Conservation (phyloP, 2,888 invertebrate species). For the Nezara viridula region DNA sequence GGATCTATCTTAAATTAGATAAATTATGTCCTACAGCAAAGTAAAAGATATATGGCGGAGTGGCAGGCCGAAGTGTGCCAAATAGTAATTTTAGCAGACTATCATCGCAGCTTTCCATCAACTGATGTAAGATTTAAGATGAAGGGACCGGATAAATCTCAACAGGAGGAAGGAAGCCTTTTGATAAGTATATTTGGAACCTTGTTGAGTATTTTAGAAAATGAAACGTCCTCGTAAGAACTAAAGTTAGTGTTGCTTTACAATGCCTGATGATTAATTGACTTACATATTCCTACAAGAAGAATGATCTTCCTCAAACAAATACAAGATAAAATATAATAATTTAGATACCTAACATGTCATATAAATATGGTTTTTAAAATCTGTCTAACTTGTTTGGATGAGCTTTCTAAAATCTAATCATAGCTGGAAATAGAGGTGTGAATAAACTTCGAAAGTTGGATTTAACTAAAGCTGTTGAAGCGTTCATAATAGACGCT, state of each 20-base stretch:
- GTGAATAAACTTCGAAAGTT: too few species aligned
- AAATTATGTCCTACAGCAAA: background rate
- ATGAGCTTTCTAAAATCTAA: background rate
- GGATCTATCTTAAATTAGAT: background rate
- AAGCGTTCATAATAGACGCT: too few species aligned
- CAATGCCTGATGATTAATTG: background rate
- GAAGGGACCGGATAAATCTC: background rate
- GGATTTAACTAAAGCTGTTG: too few species aligned
- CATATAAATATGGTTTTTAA: background rate
- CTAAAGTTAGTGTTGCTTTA: background rate
- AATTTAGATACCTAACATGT: background rate
- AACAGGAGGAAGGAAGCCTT: background rate
- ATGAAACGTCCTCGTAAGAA: background rate
- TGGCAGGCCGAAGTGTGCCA: background rate
- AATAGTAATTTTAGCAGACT: slow-evolving; percentile 6
- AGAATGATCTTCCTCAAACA: background rate
- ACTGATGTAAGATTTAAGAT: background rate
- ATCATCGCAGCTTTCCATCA: background rate
- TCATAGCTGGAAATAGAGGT: too few species aligned
- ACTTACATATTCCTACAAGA: background rate
- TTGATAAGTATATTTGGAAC: background rate
- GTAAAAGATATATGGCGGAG: background rate
- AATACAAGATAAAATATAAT: background rate
- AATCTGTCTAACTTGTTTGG: background rate
- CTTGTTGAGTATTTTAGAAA: background rate